phyloP scores from a whole-genome alignment of 2,888 invertebrate species.

The Meliscaeva auricollis region DNA sequence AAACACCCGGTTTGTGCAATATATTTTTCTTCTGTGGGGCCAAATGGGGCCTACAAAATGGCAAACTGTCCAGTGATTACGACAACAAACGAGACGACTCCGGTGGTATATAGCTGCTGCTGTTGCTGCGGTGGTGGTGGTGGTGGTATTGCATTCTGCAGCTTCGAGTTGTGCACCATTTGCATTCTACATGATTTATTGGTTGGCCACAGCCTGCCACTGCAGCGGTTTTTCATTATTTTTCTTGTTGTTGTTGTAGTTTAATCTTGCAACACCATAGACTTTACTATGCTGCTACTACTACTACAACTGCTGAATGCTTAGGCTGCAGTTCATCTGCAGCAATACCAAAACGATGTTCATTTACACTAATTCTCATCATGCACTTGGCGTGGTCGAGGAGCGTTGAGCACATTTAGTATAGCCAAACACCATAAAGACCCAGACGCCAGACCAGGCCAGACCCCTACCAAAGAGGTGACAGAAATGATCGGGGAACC shows the following conservation, averaged over 20 bases:
- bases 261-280: conserved; percentile 56
- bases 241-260: background rate
- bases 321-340: conserved; percentile 72
- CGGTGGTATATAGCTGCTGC: background rate
- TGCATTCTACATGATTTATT: conserved; percentile 76
- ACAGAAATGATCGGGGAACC: conserved; percentile 56
- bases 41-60: conserved; percentile 42
- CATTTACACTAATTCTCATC: conserved; percentile 74
- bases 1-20: conserved; percentile 47
- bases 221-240: conserved; percentile 53
- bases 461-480: conserved; percentile 8
- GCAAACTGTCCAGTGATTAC: conserved; percentile 59
- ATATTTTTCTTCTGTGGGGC: conserved; percentile 23
- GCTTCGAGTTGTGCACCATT: conserved; percentile 68
- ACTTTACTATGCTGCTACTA: background rate
- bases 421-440: background rate
- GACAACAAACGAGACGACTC: conserved; percentile 47
- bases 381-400: conserved; percentile 67
- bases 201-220: conserved; percentile 58
- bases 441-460: too few species aligned
- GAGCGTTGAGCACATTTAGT: background rate
- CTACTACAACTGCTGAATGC: too few species aligned
- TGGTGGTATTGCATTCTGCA: conserved; percentile 43
- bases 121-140: background rate
- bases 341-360: conserved; percentile 55